A percentile compares a stretch with the other conserved stretches of the same genome.
These are phyloP conservation scores for Crossaster papposus DNA, from an alignment of 53 echinoderm and acorn worm genomes.

Conservation along the genomic window DNA sequence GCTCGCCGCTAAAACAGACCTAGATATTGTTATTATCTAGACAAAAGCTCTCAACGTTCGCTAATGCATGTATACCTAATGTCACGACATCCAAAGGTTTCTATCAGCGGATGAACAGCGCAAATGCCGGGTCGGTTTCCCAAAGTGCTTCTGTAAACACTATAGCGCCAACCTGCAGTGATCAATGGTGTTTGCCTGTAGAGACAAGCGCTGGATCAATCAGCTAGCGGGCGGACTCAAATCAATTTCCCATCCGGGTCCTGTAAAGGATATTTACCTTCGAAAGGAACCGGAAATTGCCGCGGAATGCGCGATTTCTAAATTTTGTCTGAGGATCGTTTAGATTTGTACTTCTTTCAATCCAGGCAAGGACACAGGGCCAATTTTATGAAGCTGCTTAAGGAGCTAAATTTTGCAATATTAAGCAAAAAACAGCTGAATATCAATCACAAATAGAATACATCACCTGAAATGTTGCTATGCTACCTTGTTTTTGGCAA, in stretches of 20 bases:
- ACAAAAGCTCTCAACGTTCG: not conserved
- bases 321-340: not conserved
- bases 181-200: constrained; percentile 12
- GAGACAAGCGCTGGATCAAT: not conserved
- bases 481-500: too few relatives aligned
- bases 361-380: not conserved
- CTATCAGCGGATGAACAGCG: not conserved
- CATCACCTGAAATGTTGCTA: too few relatives aligned
- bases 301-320: not conserved
- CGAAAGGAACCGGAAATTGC: not conserved
- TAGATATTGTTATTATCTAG: not conserved
- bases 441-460: too few relatives aligned
- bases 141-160: not conserved
- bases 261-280: not conserved
- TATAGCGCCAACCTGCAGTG: not conserved
- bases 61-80: not conserved
- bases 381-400: too few relatives aligned
- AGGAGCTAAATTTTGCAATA: too few relatives aligned
- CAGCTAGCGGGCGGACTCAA: not conserved
- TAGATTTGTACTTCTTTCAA: not conserved
- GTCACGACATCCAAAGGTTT: not conserved
- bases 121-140: not conserved
- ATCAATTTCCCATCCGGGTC: not conserved
- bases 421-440: too few relatives aligned
- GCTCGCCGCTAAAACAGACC: not conserved